Evolutionary conservation across 1,140 invertebrate genomes (phyloP), one percentile per base, ranked within the genome.

Genomic region (Pseudomyrmex flavicornis): DNA sequence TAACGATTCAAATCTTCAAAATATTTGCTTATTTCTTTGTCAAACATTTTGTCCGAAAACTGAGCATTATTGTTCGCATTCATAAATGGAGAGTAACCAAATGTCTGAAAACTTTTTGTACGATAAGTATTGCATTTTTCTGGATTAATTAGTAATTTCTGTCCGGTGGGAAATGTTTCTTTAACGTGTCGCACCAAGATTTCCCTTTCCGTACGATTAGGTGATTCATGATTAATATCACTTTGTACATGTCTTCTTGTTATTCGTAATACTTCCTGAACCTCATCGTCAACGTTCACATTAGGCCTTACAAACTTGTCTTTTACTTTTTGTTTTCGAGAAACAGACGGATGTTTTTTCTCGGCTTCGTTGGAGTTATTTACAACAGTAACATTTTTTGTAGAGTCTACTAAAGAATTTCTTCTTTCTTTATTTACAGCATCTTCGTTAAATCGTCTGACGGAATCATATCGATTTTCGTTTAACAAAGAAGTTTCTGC

Each of bases 211-310:
- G 20, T 35, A 2, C 87, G 83, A 82, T 85, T 90, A 5, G 89
- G 85, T 0, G 89, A 89, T n/a, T 90, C 89, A 1, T 90, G 87
- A 65, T 90, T 90, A 0, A 90, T 85, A 0, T 82, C 83, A n/a
- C 17, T 35, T 4, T 56, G 35, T 2, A 50, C 5, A 63, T 80
- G 61, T 76, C 65, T 48, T 2, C 77, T 83, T 2, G 65, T 68
- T 35, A 91, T 89, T 50, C 83, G 76, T 17, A 91, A 17, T 1
- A 91, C 77, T 72, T 89, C 90, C 12, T 87, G 83, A 13, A 91
- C 58, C 9, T 91, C 90, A 2, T 89, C 82, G 3, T 88, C 82
- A 8, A 72, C 12, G 22, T 35, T 62, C 7, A 35, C 4, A 9
- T 75, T 26, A 3, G 5, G 15, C 12, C 12, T 70, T n/a, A 3